phyloP scores from a whole-genome alignment of 2,113 vertebrate genomes.

The Campylorhamphus procurvoides region DNA sequence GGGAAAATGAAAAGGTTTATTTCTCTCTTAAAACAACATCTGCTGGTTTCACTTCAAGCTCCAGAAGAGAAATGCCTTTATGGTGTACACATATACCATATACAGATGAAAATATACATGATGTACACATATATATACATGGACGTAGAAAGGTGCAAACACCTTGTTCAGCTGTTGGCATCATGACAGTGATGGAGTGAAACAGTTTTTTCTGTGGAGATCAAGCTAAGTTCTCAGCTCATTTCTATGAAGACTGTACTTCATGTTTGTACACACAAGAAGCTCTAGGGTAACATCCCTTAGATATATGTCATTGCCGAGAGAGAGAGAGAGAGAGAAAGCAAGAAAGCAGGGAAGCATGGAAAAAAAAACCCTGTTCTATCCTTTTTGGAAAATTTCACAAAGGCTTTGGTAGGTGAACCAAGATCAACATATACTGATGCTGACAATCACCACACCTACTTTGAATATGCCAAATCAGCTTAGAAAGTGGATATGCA shows the following conservation, averaged over 20 bases:
- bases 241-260: background rate
- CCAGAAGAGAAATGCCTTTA: background rate
- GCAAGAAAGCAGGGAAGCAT: background rate
- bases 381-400: background rate
- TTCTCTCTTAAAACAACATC: background rate
- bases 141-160: background rate
- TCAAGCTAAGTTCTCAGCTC: background rate
- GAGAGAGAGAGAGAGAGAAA: background rate
- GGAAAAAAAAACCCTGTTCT: background rate
- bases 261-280: background rate
- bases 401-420: background rate
- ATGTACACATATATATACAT: too few species aligned
- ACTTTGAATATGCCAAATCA: background rate
- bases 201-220: background rate
- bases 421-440: background rate
- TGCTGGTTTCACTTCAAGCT: background rate
- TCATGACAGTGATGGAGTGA: background rate
- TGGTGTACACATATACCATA: too few species aligned
- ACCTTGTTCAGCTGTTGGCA: background rate
- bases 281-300: background rate
- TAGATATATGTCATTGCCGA: background rate
- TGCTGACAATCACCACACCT: background rate
- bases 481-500: background rate
- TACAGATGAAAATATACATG: background rate
- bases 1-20: background rate